Conservation (phyloP, 23 tunicate genomes). For the Pegea sp. region DNA sequence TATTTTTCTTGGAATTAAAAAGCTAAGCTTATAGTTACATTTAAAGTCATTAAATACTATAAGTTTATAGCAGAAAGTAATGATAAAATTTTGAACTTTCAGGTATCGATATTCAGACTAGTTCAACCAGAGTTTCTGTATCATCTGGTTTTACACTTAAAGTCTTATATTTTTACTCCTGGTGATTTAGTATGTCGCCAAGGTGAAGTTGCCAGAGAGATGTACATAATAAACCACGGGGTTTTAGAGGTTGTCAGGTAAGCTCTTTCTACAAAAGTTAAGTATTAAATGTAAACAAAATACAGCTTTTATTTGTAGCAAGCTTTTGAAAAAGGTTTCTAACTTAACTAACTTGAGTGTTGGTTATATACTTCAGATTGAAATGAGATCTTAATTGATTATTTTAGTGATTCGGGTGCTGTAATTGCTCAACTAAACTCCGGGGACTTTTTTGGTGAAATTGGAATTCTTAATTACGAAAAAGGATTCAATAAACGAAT, state of each 20-base stretch:
- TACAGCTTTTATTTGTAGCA: too few relatives aligned
- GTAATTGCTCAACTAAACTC: constrained; percentile 42
- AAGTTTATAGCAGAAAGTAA: too few relatives aligned
- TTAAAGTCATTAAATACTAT: too few relatives aligned
- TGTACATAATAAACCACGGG: constrained; percentile 81
- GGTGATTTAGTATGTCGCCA: constrained; percentile 63
- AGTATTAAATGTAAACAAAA: neutral
- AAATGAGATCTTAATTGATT: neutral
- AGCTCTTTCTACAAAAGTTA: neutral
- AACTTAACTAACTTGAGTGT: too few relatives aligned
- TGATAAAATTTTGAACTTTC: neutral
- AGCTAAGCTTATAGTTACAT: too few relatives aligned
- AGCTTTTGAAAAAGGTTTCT: too few relatives aligned
- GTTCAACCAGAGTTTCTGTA: constrained; percentile 86
- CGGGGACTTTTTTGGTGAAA: constrained; percentile 92
- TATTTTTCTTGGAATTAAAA: too few relatives aligned
- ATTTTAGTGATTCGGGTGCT: constrained; percentile 45
- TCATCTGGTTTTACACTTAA: constrained; percentile 62
- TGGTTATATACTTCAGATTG: too few relatives aligned
- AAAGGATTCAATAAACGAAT: constrained; percentile 70
- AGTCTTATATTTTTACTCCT: constrained; percentile 73
- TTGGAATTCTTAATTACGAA: constrained; percentile 42
- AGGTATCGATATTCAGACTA: constrained; percentile 82
- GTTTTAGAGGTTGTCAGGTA: constrained; percentile 71
- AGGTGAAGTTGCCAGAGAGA: constrained; percentile 82